These are phyloP conservation scores for Scaptomyza cyrtandrae DNA, from an alignment of 2,888 invertebrate genomes.

Conservation along the genomic window DNA sequence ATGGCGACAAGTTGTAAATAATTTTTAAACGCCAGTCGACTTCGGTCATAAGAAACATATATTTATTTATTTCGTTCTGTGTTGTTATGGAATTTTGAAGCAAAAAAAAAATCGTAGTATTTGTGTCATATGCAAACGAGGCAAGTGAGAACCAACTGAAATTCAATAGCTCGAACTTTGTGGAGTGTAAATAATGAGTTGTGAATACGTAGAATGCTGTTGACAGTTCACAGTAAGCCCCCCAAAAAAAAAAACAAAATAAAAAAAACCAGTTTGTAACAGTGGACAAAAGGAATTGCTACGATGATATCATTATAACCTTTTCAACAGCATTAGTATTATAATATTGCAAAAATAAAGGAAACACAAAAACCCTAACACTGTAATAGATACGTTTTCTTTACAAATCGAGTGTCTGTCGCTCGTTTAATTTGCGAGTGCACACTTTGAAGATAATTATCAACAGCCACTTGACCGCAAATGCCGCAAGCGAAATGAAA, in stretches of 20 bases:
- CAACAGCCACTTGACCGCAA: constrained; percentile 61
- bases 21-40: constrained; percentile 47
- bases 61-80: constrained; percentile 9
- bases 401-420: constrained; percentile 4
- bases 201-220: constrained; percentile 43
- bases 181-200: constrained; percentile 58
- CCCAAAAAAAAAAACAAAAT: constrained; percentile 10
- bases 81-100: constrained; percentile 13
- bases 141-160: constrained; percentile 49
- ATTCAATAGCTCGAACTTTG: constrained; percentile 60
- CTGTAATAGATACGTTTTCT: constrained; percentile 23
- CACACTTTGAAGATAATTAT: constrained; percentile 44
- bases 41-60: constrained; percentile 23
- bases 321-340: constrained; percentile 1
- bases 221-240: constrained; percentile 55
- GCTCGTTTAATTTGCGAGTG: constrained; percentile 11
- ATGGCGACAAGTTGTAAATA: constrained; percentile 65
- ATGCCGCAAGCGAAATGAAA: constrained; percentile 46
- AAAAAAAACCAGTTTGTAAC: constrained; percentile 25
- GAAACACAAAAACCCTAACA: not conserved
- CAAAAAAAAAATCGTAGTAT: constrained; percentile 28
- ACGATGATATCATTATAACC: constrained; percentile 9
- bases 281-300: constrained; percentile 30
- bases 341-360: constrained; percentile 3
- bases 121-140: constrained; percentile 72